Evolutionary conservation across 2,888 invertebrate genomes (phyloP).

Genomic region (Periphyllus acericola): DNA sequence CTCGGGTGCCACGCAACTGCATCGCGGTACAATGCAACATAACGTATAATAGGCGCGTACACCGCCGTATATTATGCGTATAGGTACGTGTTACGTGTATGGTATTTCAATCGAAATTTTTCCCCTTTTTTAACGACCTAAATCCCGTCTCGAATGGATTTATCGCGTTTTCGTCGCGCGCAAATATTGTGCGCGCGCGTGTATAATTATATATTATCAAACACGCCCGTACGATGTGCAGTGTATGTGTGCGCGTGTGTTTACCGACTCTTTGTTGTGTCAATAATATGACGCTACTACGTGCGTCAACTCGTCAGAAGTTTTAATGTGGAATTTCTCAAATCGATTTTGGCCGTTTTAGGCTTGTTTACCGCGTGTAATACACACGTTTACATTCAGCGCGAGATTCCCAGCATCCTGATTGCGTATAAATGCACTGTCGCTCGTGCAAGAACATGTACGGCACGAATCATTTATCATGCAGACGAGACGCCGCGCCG

Average conservation of each 20-base stretch:
- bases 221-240: background rate
- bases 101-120: slow-evolving; percentile 12
- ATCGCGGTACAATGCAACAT: background rate
- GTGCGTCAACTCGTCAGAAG: background rate
- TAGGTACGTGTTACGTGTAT: too few species aligned
- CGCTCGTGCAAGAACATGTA: too few species aligned
- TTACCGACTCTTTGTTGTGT: background rate
- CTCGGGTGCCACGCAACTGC: background rate
- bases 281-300: background rate
- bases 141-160: slow-evolving; percentile 60
- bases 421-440: too few species aligned
- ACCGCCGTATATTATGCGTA: background rate
- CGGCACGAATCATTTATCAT: too few species aligned
- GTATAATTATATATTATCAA: background rate
- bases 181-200: slow-evolving; percentile 29
- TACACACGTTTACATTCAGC: too few species aligned
- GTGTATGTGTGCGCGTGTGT: background rate
- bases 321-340: background rate
- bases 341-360: background rate
- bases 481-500: too few species aligned
- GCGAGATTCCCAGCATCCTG: too few species aligned
- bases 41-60: background rate
- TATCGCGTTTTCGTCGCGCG: slow-evolving; percentile 50
- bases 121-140: background rate
- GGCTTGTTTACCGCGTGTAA: too few species aligned